Conservation (phyloP, 2,888 invertebrate species). For the Agrotis segetum region DNA sequence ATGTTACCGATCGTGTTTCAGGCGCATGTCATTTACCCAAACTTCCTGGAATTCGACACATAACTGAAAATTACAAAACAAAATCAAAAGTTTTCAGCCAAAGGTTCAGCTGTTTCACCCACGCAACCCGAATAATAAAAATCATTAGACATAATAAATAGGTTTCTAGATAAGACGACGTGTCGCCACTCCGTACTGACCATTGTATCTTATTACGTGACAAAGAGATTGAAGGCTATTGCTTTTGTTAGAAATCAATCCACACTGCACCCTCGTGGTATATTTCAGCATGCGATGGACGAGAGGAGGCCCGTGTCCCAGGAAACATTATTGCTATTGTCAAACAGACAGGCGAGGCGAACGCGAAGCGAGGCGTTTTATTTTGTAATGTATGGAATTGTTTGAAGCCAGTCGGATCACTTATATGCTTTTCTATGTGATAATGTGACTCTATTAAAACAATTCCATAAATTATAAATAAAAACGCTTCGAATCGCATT, state of each 20-base stretch:
- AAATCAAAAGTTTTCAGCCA: not conserved
- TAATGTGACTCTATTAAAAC: no score
- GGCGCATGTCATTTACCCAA: not conserved
- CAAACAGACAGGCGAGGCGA: no score
- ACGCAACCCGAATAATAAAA: conserved; percentile 77
- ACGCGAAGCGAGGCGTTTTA: no score
- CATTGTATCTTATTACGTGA: conserved; percentile 69
- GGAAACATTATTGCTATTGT: not conserved
- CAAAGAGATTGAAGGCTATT: conserved; percentile 41
- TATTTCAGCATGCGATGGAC: not conserved
- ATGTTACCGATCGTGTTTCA: not conserved
- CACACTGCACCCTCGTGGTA: not conserved
- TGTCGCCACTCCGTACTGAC: conserved; percentile 82
- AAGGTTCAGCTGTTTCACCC: conserved; percentile 64
- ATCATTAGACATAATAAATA: conserved; percentile 84
- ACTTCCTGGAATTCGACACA: not conserved
- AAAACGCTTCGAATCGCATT: no score
- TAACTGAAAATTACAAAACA: conserved; percentile 6
- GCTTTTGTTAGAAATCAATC: conserved; percentile 6
- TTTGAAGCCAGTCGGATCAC: no score
- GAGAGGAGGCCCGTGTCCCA: not conserved
- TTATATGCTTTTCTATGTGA: no score
- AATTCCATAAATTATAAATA: no score
- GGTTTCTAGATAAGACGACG: conserved; percentile 85
- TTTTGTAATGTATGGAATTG: no score